Evolutionary conservation across 1,140 invertebrate genomes (phyloP), one percentile per base, ranked within the genome.

Genomic region (Anagrus nilaparvatae): DNA sequence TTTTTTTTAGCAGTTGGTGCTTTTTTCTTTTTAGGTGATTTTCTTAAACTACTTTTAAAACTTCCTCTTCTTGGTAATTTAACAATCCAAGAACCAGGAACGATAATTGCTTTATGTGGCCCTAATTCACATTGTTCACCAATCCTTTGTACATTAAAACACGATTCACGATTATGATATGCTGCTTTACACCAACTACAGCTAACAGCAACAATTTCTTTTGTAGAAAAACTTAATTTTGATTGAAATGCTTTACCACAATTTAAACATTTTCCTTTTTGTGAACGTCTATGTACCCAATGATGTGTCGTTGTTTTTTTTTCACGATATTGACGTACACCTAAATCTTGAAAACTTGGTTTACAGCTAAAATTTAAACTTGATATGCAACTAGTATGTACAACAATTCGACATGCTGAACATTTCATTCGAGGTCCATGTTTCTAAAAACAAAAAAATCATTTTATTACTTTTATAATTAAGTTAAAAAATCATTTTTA

Each of bases 101-200:
- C 89, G 49, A 97, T 87, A 55, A 97, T 87, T 52, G 79, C 81
- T 8, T 77, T 70, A 67, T 96, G 87, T 43, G 74, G 59, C 74
- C 84, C 93, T 54, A 96, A 71, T 54, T 79, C 80, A 64, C 94
- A 97, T 59, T 88, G 84, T 65, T 97, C 93, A 41, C 87, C 86
- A 56, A 97, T 84, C 64, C 84, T 81, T 52, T 90, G 77, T 53
- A 87, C 78, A 67, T 88, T 90, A 69, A 97, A 97, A 61, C 95
- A 99, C 3, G 84, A 76, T 54, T 93, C 89, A 63, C 92, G 96
- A 64, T 97, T 96, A 69, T 99, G 95, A 62, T 92, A 97, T 10
- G 93, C 87, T 18, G 80, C 74, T 62, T 98, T 97, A 65, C 95
- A 99, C 94, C 94, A 99, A 17, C 93, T 96, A 70, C 95, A 99